These are phyloP conservation scores for Pristiophorus japonicus DNA, from an alignment of 2,113 vertebrate species.

Conservation along the genomic window DNA sequence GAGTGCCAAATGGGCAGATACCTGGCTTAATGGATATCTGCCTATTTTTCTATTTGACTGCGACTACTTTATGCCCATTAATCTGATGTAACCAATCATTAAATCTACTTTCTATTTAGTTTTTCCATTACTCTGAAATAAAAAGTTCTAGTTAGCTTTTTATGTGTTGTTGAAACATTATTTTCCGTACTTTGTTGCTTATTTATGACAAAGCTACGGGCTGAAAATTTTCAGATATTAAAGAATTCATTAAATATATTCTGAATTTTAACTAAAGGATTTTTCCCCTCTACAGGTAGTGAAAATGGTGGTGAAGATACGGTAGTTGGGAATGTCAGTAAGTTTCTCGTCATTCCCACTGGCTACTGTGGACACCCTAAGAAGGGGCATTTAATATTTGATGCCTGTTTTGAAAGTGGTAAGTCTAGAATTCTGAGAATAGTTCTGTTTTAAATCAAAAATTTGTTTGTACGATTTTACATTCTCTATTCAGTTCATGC, in stretches of 20 bases:
- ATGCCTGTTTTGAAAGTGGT: slow-evolving; percentile 98
- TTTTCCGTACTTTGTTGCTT: neutral
- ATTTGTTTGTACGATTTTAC: no score
- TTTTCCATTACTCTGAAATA: neutral
- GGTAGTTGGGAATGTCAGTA: slow-evolving; percentile 86
- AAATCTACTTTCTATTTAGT: neutral
- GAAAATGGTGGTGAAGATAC: slow-evolving; percentile 75
- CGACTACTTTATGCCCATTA: neutral
- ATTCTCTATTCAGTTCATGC: neutral
- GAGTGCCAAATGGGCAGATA: no score
- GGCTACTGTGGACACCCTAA: slow-evolving; percentile 71
- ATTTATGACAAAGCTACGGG: neutral
- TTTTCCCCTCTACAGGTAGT: slow-evolving; percentile 55
- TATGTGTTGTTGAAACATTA: neutral
- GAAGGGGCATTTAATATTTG: slow-evolving; percentile 89
- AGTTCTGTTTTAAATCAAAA: neutral
- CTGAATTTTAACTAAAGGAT: neutral
- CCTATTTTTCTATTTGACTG: neutral
- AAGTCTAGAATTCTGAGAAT: slow-evolving; percentile 50
- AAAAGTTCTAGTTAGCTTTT: neutral
- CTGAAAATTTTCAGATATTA: neutral
- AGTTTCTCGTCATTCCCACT: slow-evolving; percentile 68
- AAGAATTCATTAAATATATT: neutral
- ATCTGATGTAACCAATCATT: neutral
- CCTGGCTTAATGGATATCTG: neutral